phyloP scores from a whole-genome alignment of 2,113 vertebrate species.

The Proterorhinus semilunaris region DNA sequence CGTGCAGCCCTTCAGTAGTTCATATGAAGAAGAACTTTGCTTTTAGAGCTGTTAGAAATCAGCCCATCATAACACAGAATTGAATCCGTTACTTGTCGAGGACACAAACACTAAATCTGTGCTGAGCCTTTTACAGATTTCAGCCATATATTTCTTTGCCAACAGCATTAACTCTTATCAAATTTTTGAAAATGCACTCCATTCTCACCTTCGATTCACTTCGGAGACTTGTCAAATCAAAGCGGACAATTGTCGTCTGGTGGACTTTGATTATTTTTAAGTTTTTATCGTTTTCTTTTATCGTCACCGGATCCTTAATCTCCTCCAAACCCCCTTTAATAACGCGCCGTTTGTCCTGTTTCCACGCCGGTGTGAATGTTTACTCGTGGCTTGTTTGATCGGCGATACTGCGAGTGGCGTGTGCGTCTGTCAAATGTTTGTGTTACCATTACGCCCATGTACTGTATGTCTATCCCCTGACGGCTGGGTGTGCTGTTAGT shows the following conservation, averaged over 20 bases:
- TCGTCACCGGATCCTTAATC: slow-evolving; percentile 71
- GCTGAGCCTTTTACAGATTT: neutral
- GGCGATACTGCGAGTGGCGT: slow-evolving; percentile 19
- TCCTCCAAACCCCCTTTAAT: slow-evolving; percentile 70
- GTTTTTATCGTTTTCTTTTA: slow-evolving; percentile 37
- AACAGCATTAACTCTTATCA: slow-evolving; percentile 13
- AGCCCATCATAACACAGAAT: neutral
- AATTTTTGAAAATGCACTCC: slow-evolving; percentile 20
- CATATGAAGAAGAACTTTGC: too few species aligned
- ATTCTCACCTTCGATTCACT: slow-evolving; percentile 31
- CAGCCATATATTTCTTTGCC: slow-evolving; percentile 8
- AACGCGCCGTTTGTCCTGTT: slow-evolving; percentile 42
- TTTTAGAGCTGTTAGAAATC: neutral
- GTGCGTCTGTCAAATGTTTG: slow-evolving; percentile 30
- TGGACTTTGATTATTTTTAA: slow-evolving; percentile 44
- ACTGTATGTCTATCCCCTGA: slow-evolving; percentile 25
- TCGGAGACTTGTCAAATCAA: slow-evolving; percentile 14
- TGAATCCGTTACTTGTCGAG: neutral
- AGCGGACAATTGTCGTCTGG: slow-evolving; percentile 43
- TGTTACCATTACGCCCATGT: slow-evolving; percentile 32
- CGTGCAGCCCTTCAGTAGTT: too few species aligned
- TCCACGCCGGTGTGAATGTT: slow-evolving; percentile 27
- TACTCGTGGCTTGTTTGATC: slow-evolving; percentile 37
- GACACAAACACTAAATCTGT: neutral
- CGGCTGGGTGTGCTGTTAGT: slow-evolving; percentile 45